phyloP scores from a whole-genome alignment of 2,797 vertebrate genomes.

The Oreochromis grahami region DNA sequence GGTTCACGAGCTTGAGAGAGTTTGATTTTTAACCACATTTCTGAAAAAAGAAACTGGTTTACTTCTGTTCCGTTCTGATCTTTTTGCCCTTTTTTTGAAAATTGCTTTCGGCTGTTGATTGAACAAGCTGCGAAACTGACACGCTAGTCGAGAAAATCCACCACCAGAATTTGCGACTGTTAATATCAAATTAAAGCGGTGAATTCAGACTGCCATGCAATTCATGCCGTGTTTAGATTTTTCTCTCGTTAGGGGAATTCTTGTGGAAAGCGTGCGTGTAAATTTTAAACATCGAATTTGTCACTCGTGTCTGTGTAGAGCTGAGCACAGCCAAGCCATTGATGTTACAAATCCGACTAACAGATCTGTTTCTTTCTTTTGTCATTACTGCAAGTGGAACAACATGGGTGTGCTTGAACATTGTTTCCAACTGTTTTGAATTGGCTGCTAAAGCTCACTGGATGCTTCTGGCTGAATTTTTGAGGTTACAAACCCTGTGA shows the following conservation, averaged over 20 bases:
- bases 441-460: neutral
- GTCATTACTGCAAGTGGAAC: neutral
- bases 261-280: neutral
- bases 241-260: neutral
- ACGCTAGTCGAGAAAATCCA: neutral
- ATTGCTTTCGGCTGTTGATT: slow-evolving; percentile 50
- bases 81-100: neutral
- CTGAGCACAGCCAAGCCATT: neutral
- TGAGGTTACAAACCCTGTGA: neutral
- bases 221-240: neutral
- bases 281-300: neutral
- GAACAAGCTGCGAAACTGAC: slow-evolving; percentile 21
- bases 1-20: slow-evolving; percentile 22
- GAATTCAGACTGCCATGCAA: neutral
- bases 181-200: neutral
- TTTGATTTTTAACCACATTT: slow-evolving; percentile 15
- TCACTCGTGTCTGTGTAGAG: neutral
- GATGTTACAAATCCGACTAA: neutral
- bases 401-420: neutral
- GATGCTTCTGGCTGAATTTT: neutral
- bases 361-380: neutral
- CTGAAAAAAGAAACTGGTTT: neutral
- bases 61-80: slow-evolving; percentile 9
- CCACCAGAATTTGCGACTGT: neutral
- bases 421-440: slow-evolving; percentile 1